Evolutionary conservation across 2,888 invertebrate genomes (phyloP), one percentile per base, ranked within the genome.

Genomic region (Luperina nickerlii): DNA sequence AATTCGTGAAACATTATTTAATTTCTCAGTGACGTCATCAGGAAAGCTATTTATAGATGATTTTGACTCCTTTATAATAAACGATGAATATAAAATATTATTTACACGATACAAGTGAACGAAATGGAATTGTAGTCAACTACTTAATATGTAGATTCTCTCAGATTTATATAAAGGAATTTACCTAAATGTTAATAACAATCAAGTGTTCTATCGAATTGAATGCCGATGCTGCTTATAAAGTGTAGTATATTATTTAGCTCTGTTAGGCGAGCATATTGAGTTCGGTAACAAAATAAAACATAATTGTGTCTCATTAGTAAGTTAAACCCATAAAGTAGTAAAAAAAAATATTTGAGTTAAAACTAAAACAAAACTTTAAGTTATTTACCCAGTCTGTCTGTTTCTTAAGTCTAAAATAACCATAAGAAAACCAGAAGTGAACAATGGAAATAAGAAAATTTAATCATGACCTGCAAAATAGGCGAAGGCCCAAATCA

Each of bases 51-150:
- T 75, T 32, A 83, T 75, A 72, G 62, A 67, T 48, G 15, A 45
- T 27, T 57, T 74, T 72, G 48, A 68, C 27, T 60, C 42, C 13
- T 5, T 70, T 57, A 48, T 54, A 83, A 74, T 66, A 71, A 66
- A 66, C 48, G 4, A 67, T 54, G 54, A 82, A 83, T 71, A 74
- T 67, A 42, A 42, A 66, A 78, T 70, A n/a, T 42, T 62, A 69
- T 76, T 82, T 82, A 13, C 63, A 24, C 48, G 27, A 42, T 11
- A 27, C 63, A 42, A 76, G 65, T 74, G 18, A 81, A 71, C 15
- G 15, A 68, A 72, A 38, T 72, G 51, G 15, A 18, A 73, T 69
- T 70, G 24, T 54, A 66, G 13, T 73, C 57, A 68, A 63, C 32
- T 51, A 24, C 54, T 9, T 70, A 74, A 62, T 77, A 70, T 66